Evolutionary conservation across 2,888 invertebrate genomes (phyloP), one percentile per base, ranked within the genome.

Genomic region (Lasioglossum vierecki): DNA sequence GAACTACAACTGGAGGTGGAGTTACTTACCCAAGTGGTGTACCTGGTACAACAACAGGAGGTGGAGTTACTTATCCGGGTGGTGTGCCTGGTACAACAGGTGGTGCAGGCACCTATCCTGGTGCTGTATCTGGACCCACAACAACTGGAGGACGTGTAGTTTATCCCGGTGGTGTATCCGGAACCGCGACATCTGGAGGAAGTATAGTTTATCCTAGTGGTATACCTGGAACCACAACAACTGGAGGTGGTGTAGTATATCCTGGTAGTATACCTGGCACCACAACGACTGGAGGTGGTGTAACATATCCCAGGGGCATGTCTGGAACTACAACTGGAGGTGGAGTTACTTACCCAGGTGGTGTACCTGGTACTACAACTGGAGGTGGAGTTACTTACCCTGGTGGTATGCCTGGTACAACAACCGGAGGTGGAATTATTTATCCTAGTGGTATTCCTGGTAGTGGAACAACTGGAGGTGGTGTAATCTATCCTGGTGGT

Each of bases 191-290:
- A 41, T 53, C 41, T 5, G 71, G 71, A 26, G 71, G n/a, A n/a
- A n/a, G 57, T 35, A 88, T 83, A 22, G n/a, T 49, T 30, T 79
- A 74, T 46, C 82, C 82, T 39, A 30, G 60, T 49, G 18, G 13
- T 41, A 30, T 18, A 4, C 46, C 71, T 26, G 77, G 72, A 15
- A 22, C 49, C 9, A 41, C 66, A 22, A 41, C 66, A 22, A 22
- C n/a, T 9, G n/a, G 88, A 66, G 75, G 75, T n/a, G 26, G 44
- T 11, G n/a, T n/a, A 2, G 30, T 8, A 2, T 46, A 57, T 79
- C 79, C 81, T 2, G 60, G 26, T 11, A 26, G 60, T 13, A 0
- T 4, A 5, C 60, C 60, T 0, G 60, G 60, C 0, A 26, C 60
- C 3, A 11, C 26, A 26, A 60, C 26, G 13, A 26, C 60, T 60